Conservation (phyloP, 2,113 vertebrate genomes). For the Sisor rabdophorus region DNA sequence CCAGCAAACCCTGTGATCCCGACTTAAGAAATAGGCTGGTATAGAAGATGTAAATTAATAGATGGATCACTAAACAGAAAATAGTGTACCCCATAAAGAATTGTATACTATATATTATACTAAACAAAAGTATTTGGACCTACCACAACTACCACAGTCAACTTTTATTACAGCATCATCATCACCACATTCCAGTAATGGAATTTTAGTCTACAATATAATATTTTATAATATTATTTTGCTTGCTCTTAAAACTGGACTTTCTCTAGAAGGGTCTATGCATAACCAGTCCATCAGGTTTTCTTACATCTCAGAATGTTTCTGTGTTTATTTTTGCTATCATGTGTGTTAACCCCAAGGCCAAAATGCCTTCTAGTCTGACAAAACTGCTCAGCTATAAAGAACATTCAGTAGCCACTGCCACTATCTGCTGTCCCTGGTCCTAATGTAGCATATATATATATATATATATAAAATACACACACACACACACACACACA, state of each 20-base stretch:
- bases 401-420: conserved; percentile 26
- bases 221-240: neutral
- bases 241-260: neutral
- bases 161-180: neutral
- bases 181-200: neutral
- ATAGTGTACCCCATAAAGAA: too few relatives aligned
- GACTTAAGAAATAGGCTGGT: too few relatives aligned
- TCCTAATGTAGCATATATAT: neutral
- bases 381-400: conserved; percentile 25
- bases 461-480: neutral
- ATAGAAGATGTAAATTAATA: too few relatives aligned
- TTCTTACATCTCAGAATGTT: neutral
- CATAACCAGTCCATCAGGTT: conserved; percentile 2
- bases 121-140: too few relatives aligned
- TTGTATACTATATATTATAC: too few relatives aligned
- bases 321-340: neutral
- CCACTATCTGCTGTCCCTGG: conserved; percentile 4
- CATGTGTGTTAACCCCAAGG: neutral
- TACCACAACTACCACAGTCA: too few relatives aligned
- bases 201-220: neutral
- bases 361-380: conserved; percentile 18
- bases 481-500: neutral
- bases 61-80: too few relatives aligned
- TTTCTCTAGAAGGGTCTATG: neutral
- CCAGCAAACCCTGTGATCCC: too few relatives aligned